Evolutionary conservation across 2,113 vertebrate genomes (phyloP), one percentile per base, ranked within the genome.

Genomic region (Phalacrocorax brasilianus): DNA sequence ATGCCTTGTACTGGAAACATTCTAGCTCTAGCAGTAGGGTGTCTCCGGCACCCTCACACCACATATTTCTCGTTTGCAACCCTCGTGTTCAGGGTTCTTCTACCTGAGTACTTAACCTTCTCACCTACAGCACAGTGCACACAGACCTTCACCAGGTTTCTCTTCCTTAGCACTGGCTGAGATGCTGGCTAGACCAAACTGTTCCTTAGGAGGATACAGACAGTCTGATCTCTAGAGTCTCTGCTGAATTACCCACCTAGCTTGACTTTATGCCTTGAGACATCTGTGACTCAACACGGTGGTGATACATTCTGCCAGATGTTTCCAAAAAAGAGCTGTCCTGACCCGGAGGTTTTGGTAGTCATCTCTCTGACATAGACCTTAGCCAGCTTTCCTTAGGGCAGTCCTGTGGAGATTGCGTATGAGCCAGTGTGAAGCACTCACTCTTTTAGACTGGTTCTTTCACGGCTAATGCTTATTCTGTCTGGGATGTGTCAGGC

Each of bases 231-330:
- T 59, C 56, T 7, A 17, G 44, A 35, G 65, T 72, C 40, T 61
- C 89, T 87, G 49, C 73, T 68, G 73, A 44, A 12, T 20, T 53
- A 62, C 81, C 74, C 91, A 91, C 87, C 80, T 87, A 8, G 6
- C 49, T 76, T 61, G 66, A 85, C 85, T 92, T 93, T 49, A 75
- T 22, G 71, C 49, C 61, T 95, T 96, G 94, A 97, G 87, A 85
- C 93, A 91, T 95, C 81, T 20, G 33, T 92, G 96, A 97, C 74
- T 96, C 95, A 95, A 62, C 38, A 26, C 1, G 3, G 58, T 4
- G 87, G 49, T 91, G 95, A 96, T 73, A 28, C 93, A 88, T 94
- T 81, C 71, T 79, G 84, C 87, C 84, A 94, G 95, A 96, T 70
- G 81, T 58, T 96, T 89, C 53, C 26, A 32, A 63, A 53, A 68